Evolutionary conservation across 2,888 invertebrate species (phyloP).

Genomic region (Campoletis raptor): DNA sequence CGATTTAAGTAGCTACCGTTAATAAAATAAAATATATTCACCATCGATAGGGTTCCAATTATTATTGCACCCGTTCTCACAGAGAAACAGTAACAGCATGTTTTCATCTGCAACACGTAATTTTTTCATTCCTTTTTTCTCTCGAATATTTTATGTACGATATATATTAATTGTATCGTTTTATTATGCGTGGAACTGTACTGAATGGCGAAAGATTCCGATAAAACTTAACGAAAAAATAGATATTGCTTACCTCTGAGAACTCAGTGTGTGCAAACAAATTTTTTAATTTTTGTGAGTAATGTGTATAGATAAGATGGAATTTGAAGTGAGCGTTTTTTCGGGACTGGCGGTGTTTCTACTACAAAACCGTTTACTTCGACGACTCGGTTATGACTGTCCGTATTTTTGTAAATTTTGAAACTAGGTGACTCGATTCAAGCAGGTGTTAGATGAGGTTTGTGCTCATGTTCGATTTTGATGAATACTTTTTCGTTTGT

Average conservation of each 20-base stretch:
- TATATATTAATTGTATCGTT: background rate
- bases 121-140: background rate
- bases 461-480: background rate
- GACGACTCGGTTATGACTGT: background rate
- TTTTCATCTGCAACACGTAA: constrained; percentile 13
- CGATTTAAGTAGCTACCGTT: background rate
- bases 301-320: background rate
- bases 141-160: background rate
- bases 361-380: background rate
- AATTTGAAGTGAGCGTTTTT: background rate
- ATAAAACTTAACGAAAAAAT: background rate
- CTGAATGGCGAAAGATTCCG: too few species aligned
- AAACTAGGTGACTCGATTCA: background rate
- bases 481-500: background rate
- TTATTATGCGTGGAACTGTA: too few species aligned
- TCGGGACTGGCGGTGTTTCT: background rate
- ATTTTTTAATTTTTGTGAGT: background rate
- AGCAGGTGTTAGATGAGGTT: background rate
- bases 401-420: background rate
- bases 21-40: background rate
- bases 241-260: background rate
- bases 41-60: background rate
- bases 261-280: background rate
- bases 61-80: constrained; percentile 8
- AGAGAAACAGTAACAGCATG: constrained; percentile 13